Conservation (phyloP, 2,113 vertebrate genomes). For the Psophia crepitans region DNA sequence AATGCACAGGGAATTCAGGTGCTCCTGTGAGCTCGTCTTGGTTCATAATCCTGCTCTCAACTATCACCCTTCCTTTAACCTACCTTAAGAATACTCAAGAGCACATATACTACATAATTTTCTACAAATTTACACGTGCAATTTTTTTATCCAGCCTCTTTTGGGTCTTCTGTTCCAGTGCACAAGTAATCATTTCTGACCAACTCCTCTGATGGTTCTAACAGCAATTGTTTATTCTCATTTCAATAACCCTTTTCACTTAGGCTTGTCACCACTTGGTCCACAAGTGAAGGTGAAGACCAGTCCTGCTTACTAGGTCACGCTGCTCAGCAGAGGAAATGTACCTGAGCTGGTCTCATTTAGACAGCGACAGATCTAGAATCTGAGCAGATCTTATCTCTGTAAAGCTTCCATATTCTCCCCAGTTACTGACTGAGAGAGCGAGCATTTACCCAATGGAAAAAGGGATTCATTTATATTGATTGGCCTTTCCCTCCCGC, state of each 20-base stretch:
- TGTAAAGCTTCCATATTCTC: neutral
- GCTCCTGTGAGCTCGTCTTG: neutral
- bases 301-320: neutral
- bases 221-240: neutral
- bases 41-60: neutral
- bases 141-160: neutral
- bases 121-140: neutral
- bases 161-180: neutral
- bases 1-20: neutral
- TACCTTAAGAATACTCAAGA: neutral
- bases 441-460: neutral
- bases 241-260: neutral
- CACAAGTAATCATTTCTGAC: neutral
- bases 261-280: neutral
- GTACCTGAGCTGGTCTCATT: neutral
- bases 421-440: neutral
- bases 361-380: neutral
- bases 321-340: neutral
- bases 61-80: neutral
- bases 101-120: neutral
- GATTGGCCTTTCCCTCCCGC: neutral
- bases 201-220: neutral
- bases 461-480: slow-evolving; percentile 29
- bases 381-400: neutral
- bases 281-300: neutral